These are phyloP conservation scores for Hypotaenidia philippensis DNA, from an alignment of 2,797 vertebrate species.

Conservation along the genomic window DNA sequence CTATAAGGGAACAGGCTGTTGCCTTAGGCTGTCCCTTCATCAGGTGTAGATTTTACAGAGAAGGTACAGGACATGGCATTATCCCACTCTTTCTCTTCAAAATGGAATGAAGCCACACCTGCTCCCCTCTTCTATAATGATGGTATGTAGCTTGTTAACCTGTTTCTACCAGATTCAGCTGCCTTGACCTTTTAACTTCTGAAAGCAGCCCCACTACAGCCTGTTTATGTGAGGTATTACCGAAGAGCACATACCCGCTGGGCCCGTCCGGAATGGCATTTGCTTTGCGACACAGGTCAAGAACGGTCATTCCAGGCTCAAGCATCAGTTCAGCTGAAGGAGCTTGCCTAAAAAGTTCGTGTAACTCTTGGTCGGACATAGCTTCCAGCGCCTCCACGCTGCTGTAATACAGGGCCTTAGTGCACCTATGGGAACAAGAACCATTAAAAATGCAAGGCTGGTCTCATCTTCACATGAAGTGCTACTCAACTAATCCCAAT, in stretches of 20 bases:
- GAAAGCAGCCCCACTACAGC: not conserved
- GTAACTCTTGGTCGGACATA: conserved; percentile 93
- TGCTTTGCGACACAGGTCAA: conserved; percentile 89
- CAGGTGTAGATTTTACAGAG: not conserved
- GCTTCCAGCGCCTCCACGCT: conserved; percentile 88
- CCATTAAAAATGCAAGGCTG: not conserved
- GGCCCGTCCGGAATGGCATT: conserved; percentile 90
- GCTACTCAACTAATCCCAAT: not conserved
- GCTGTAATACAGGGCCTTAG: conserved; percentile 89
- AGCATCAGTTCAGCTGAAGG: conserved; percentile 90
- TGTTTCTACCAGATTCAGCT: not conserved
- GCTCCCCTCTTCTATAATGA: not conserved
- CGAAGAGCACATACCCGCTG: conserved; percentile 82
- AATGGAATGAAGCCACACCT: not conserved
- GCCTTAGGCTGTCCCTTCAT: not conserved
- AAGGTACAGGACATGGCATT: not conserved
- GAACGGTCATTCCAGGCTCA: conserved; percentile 90
- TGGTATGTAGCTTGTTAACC: not conserved
- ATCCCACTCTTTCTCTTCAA: not conserved
- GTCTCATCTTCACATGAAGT: not conserved
- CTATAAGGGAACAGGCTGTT: not conserved
- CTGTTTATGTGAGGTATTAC: not conserved
- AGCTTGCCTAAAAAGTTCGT: conserved; percentile 93
- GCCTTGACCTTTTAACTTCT: not conserved
- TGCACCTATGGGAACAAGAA: conserved; percentile 84